Base-by-base conservation (phyloP, 92 coral and sea anemone species). In the Actinernus sp. region DNA sequence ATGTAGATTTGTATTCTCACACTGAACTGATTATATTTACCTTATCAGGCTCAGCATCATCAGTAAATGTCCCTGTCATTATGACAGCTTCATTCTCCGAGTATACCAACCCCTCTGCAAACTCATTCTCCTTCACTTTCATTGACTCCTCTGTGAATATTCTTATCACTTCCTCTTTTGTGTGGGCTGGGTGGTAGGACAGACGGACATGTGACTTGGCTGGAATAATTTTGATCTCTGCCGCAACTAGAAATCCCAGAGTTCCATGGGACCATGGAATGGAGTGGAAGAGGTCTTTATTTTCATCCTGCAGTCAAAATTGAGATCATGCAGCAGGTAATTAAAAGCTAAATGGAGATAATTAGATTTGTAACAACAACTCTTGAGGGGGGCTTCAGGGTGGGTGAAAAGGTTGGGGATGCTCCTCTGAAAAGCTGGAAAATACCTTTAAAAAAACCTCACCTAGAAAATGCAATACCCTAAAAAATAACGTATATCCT, bases 221-320 rank as follows among this genome's bases (percentile, higher is more conserved):
- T 18, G 82, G 77, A 9, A 73, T 65, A 48, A 81, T 81, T 17
- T 58, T 64, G 18, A 81, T 62, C 41, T 81, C 88, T 1, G 88
- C 88, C 41, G 88, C 82, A 3, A 81, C 88, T 2, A 81, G 82
- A 46, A 81, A 81, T 22, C 88, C 88, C 34, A 81, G 76, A 37
- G 88, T 81, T 14, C 88, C 88, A 58, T 81, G 71, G 11, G 88
- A 81, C 88, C 88, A 81, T 18, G 88, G 88, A 21, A 81, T 56
- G 12, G 82, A 55, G 39, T 73, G 58, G 56, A 73, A 81, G 27
- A 81, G 74, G 37, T 81, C 81, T 5, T 41, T 40, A 44, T 81
- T 81, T 46, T 81, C 82, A 18, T 81, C 76, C 88, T 81, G 36
- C 10, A 25, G 17, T n/a, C n/a, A n/a, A n/a, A n/a, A n/a, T n/a